Evolutionary conservation across 2,113 vertebrate species (phyloP).

Genomic region (Sula dactylatra): DNA sequence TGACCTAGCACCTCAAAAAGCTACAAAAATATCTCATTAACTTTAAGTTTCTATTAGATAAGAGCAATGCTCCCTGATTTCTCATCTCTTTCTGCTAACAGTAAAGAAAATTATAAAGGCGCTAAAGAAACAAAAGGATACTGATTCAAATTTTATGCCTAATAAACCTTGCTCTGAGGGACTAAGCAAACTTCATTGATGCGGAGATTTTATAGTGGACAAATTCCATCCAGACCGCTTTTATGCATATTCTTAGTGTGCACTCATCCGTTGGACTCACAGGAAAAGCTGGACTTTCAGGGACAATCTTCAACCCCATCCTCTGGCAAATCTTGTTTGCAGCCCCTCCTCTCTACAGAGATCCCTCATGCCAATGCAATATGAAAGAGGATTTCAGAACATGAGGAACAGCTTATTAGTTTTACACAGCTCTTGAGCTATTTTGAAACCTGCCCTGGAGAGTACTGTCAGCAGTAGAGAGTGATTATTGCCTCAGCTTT

Average conservation of each 20-base stretch:
- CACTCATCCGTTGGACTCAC: background rate
- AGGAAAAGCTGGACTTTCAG: background rate
- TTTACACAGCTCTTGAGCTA: slow-evolving; percentile 55
- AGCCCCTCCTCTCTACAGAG: background rate
- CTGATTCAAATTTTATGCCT: background rate
- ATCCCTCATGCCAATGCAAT: background rate
- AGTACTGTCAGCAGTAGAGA: slow-evolving; percentile 34
- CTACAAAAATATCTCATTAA: background rate
- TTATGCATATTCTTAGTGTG: background rate
- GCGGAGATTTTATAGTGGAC: background rate
- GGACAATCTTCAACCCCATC: background rate
- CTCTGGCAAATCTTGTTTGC: background rate
- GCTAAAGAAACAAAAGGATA: background rate
- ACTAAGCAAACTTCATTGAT: background rate
- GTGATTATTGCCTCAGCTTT: slow-evolving; percentile 52
- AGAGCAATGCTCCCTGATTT: background rate
- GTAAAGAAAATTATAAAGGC: background rate
- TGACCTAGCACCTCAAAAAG: background rate
- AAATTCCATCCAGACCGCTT: background rate
- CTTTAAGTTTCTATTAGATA: background rate
- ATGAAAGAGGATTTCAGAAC: slow-evolving; percentile 20
- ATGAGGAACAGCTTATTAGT: slow-evolving; percentile 55
- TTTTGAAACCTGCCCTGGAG: slow-evolving; percentile 58
- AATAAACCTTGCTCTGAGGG: background rate
- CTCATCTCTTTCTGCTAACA: background rate